A percentile compares a stretch with the other conserved stretches of the same genome.
phyloP scores from a whole-genome alignment of 2,888 invertebrate genomes.

The Drosophila gaucha region DNA sequence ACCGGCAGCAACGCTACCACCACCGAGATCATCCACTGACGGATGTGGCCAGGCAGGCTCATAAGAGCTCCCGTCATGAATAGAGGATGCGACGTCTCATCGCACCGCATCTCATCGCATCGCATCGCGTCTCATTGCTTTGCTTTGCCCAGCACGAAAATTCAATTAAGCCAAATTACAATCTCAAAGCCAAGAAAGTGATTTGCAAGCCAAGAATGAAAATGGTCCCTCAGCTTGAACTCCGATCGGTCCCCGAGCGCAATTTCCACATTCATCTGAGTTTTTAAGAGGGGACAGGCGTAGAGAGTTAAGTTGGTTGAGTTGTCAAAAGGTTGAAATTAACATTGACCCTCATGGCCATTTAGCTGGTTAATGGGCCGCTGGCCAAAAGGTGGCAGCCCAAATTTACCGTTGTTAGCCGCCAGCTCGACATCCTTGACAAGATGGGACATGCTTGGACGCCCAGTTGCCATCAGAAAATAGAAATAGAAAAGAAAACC shows the following conservation, averaged over 20 bases:
- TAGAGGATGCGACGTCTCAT: conserved; percentile 29
- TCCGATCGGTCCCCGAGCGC: conserved; percentile 6
- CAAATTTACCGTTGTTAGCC: conserved; percentile 59
- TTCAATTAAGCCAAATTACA: conserved; percentile 77
- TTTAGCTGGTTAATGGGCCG: conserved; percentile 46
- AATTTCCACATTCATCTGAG: conserved; percentile 22
- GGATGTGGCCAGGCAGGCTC: conserved; percentile 46
- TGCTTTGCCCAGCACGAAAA: conserved; percentile 73
- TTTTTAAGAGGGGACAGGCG: not conserved
- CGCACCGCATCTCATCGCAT: conserved; percentile 4
- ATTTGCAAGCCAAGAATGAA: conserved; percentile 50
- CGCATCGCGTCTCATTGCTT: conserved; percentile 21
- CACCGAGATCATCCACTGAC: conserved; percentile 27
- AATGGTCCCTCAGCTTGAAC: conserved; percentile 27
- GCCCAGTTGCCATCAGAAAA: conserved; percentile 25
- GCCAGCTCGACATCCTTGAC: conserved; percentile 55
- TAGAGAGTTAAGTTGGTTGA: conserved; percentile 41
- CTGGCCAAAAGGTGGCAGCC: conserved; percentile 44
- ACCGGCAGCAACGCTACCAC: not conserved
- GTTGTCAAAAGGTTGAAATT: conserved; percentile 79
- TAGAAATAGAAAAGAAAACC: conserved; percentile 10
- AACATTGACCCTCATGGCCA: conserved; percentile 68
- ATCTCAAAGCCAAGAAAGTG: conserved; percentile 72
- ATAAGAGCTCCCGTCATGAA: conserved; percentile 39
- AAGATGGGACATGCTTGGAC: conserved; percentile 48